These are phyloP conservation scores for Xestoiulus laeticollis DNA, from an alignment of 2,888 invertebrate genomes.

Conservation along the genomic window DNA sequence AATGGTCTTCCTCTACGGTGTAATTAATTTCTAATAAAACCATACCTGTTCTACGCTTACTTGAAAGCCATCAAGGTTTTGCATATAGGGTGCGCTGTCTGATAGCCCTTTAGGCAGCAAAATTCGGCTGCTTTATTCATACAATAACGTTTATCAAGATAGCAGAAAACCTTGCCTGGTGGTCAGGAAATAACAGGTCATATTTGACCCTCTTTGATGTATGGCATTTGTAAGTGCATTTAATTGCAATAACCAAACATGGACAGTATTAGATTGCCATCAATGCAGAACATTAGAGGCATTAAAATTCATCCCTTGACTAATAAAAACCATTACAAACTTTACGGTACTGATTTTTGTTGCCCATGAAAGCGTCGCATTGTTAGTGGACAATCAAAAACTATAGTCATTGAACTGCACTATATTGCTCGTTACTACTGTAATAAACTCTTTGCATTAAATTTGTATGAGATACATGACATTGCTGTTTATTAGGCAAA, in stretches of 20 bases:
- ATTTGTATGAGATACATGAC: too few species aligned
- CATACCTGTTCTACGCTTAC: background rate
- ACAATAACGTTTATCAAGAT: background rate
- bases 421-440: too few species aligned
- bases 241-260: conserved; percentile 18
- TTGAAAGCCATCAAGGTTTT: conserved; percentile 1
- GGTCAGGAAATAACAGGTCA: background rate
- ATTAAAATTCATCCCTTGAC: conserved; percentile 15
- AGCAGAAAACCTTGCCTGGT: conserved; percentile 5
- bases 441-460: too few species aligned
- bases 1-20: conserved; percentile 5
- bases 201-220: conserved; percentile 10
- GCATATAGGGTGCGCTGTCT: background rate
- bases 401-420: background rate
- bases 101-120: conserved; percentile 1
- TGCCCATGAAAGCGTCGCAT: background rate
- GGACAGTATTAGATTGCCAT: conserved; percentile 29
- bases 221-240: conserved; percentile 29
- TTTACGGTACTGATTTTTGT: conserved; percentile 1
- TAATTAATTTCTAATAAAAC: conserved; percentile 18
- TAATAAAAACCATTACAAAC: background rate
- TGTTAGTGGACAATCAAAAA: background rate
- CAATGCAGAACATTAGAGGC: background rate
- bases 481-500: too few species aligned
- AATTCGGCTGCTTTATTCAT: conserved; percentile 15